Evolutionary conservation across 2,888 invertebrate genomes (phyloP), one percentile per base, ranked within the genome.

Genomic region (Crematogaster levior): DNA sequence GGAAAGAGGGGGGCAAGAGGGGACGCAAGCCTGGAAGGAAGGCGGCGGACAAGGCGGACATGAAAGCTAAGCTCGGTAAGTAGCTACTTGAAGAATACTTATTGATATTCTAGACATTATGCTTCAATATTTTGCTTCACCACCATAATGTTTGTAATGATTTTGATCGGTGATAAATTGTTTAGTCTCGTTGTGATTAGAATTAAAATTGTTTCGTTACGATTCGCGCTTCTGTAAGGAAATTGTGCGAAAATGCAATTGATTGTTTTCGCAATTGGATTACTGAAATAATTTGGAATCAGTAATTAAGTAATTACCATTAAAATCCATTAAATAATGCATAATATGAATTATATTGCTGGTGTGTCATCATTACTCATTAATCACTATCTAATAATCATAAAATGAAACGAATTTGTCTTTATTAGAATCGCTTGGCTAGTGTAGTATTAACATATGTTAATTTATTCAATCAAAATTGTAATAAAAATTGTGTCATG

Each of bases 1-100:
- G 97, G 89, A 97, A 97, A 94, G 98, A 98, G 95, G 96, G 97
- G 89, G 97, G 97, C 89, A 97, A 97, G 95, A 96, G 98, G 92
- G 98, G 98, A 94, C 97, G 98, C 92, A 97, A 98, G 95, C 98
- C 98, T 86, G 98, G 97, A 92, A 96, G 98, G 94, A 98, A 98
- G 95, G 97, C 97, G 91, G 96, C 96, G 91, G 98, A 98, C 94
- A 98, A 98, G 95, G 97, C 98, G 95, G 98, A 99, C 95, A 97
- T 98, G 96, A 98, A 97, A 96, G 98, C 98, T 86, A 98, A 98
- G 96, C 96, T 99, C 91, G 98, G 98, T 98, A 95, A 94, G 95
- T 53, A 48, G 46, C 9, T 56, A 12, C 30, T 5, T 56, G 9
- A 72, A 34, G 27, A 37, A 43, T 73, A 51, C 43, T 43, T 61